phyloP scores from a whole-genome alignment of 2,113 vertebrate species.

The Grallaria varia region DNA sequence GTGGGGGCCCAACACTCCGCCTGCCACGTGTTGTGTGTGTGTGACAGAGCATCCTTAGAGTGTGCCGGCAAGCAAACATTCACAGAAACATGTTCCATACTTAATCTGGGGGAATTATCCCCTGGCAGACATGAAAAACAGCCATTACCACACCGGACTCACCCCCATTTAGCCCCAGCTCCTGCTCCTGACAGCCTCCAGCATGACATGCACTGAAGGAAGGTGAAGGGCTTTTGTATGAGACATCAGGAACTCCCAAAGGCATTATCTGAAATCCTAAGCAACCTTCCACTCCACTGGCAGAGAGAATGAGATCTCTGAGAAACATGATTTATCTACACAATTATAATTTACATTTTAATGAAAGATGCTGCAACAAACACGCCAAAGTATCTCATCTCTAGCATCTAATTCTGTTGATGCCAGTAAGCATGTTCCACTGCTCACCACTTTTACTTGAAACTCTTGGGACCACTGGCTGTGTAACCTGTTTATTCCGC shows the following conservation, averaged over 20 bases:
- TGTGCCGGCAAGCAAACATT: fast-evolving
- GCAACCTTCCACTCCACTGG: not conserved
- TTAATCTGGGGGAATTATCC: not conserved
- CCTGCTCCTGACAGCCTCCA: not conserved
- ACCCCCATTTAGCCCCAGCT: fast-evolving
- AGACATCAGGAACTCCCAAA: not conserved
- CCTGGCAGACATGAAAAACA: not conserved
- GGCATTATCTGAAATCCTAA: not conserved
- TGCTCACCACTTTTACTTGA: not conserved
- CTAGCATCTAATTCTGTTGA: not conserved
- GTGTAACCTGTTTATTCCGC: not conserved
- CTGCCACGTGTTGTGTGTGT: not conserved
- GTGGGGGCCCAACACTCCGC: not conserved
- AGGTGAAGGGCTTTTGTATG: not conserved
- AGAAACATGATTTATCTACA: not conserved
- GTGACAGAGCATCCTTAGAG: not conserved
- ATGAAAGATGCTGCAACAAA: not conserved
- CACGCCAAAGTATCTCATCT: not conserved
- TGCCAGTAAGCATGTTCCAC: not conserved
- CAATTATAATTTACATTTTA: not conserved
- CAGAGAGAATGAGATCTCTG: not conserved
- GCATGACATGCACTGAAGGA: not conserved
- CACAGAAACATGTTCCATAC: not conserved
- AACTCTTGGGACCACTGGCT: not conserved
- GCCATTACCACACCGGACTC: not conserved